Evolutionary conservation across 2,113 vertebrate genomes (phyloP), one percentile per base, ranked within the genome.

Genomic region (Brienomyrus longianalis): DNA sequence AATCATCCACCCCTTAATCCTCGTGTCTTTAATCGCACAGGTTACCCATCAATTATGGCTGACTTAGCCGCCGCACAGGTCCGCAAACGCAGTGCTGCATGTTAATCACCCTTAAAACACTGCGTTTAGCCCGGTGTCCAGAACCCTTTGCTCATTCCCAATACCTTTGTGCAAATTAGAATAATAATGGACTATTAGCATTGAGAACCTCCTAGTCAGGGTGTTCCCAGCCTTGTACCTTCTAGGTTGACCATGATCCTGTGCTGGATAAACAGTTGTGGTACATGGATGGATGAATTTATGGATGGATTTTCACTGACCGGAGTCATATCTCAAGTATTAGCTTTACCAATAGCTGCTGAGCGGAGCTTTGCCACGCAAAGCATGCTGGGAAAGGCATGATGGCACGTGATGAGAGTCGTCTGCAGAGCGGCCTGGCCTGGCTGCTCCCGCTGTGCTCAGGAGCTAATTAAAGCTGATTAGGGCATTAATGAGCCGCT

Each of bases 401-500:
- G 39, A 84, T 45, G 43, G 83, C 83, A 48, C 43, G 83, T 84
- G 83, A 48, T 48, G 45, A 45, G 45, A 13, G 19, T 47, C 83
- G 45, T 7, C 83, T 48, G 83, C 83, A 48, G 83, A 84, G 88
- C 21, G 45, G 77, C 88, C 5, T 43, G 80, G 52, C 54, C 43
- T 62, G 90, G 52, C 86, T 85, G 77, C 54, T 89, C 43, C 39
- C 5, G 23, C 86, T 88, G 90, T 83, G 70, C 90, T 74, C 86
- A 83, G 90, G 86, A 88, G 90, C 86, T 90, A 83, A 90, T 90
- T 88, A 90, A 88, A 83, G 51, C 90, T 84, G 90, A 62, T 90
- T 52, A 90, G 70, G 87, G 70, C 23, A 48, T 59, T 90, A 88
- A 90, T 88, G 74, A 90, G 51, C 85, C 51, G 50, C 86, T 39